Conservation (phyloP, 35 echinoderm and acorn worm genomes). For the Patiria miniata region DNA sequence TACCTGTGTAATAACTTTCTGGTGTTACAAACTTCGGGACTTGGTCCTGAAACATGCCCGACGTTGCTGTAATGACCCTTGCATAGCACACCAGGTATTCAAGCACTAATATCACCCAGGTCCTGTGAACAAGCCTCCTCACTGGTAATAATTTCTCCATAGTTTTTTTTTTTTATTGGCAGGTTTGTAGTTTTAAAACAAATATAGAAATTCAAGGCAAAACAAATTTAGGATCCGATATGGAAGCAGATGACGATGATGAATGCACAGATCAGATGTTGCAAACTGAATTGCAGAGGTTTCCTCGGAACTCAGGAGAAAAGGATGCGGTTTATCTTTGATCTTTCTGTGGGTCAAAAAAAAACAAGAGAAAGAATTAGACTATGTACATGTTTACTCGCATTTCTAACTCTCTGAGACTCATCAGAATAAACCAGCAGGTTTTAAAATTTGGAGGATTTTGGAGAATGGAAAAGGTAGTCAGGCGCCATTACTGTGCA, state of each 20-base stretch:
- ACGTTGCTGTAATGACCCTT: neutral
- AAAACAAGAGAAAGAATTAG: too few relatives aligned
- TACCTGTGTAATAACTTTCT: neutral
- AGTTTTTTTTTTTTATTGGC: neutral
- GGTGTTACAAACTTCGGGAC: neutral
- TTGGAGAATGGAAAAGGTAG: too few relatives aligned
- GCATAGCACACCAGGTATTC: too few relatives aligned
- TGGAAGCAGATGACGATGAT: neutral
- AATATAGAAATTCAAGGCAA: neutral
- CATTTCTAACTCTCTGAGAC: too few relatives aligned
- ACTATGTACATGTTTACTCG: too few relatives aligned
- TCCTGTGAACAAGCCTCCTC: slow-evolving; percentile 5
- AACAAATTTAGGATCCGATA: neutral
- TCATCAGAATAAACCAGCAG: too few relatives aligned
- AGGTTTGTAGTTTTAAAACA: neutral
- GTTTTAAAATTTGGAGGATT: too few relatives aligned
- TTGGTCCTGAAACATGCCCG: neutral
- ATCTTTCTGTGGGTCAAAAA: too few relatives aligned
- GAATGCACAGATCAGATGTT: neutral
- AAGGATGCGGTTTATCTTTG: neutral
- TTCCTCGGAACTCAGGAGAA: neutral
- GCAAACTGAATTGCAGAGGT: neutral
- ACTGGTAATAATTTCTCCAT: neutral
- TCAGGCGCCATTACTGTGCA: too few relatives aligned
- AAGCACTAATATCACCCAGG: neutral